Conservation (phyloP, 2,888 invertebrate species). For the Lepidochrysops patricia region DNA sequence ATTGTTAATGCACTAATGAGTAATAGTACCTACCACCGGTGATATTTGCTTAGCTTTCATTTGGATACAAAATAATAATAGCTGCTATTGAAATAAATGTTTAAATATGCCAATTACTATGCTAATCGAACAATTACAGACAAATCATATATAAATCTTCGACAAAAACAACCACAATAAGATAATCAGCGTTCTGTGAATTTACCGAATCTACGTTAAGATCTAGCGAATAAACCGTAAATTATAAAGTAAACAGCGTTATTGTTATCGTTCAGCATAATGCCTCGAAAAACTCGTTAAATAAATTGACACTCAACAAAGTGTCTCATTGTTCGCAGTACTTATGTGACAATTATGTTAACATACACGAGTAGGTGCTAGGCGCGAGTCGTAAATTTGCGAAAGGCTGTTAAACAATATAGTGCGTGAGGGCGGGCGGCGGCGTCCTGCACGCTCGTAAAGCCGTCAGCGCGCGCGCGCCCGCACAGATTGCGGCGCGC, state of each 20-base stretch:
- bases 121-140: neutral
- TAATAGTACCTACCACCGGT: too few species aligned
- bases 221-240: slow-evolving; percentile 8
- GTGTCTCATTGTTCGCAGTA: neutral
- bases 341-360: slow-evolving; percentile 24
- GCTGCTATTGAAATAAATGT: neutral
- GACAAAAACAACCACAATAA: slow-evolving; percentile 1
- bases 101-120: neutral
- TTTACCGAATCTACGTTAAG: neutral
- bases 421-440: slow-evolving; percentile 59
- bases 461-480: slow-evolving; percentile 57
- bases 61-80: neutral
- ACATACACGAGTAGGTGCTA: slow-evolving; percentile 24
- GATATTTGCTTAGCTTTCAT: neutral
- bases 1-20: too few species aligned
- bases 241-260: slow-evolving; percentile 12
- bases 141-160: neutral
- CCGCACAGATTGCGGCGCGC: slow-evolving; percentile 58
- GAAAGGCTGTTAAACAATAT: slow-evolving; percentile 62
- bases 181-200: neutral
- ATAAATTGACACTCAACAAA: slow-evolving; percentile 3
- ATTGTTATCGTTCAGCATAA: slow-evolving; percentile 5
- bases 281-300: neutral
- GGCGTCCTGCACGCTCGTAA: slow-evolving; percentile 47
- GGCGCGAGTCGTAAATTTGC: slow-evolving; percentile 25